Evolutionary conservation across 23 tunicate species (phyloP).

Genomic region (Aplidium turbinatum): DNA sequence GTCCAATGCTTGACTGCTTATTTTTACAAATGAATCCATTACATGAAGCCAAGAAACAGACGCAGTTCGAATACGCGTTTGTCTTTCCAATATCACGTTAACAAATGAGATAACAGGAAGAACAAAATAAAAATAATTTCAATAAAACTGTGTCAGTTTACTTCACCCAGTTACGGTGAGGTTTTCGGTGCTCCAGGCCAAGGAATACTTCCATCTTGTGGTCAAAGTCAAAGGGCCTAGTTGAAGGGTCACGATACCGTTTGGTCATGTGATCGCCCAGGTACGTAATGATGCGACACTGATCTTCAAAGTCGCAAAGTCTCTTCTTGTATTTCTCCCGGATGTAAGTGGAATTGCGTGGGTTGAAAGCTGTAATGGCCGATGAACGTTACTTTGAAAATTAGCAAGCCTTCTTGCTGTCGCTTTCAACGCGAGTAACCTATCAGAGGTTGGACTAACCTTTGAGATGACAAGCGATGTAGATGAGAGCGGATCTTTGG

Average conservation of each 20-base stretch:
- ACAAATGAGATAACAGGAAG: too few species aligned
- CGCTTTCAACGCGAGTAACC: not conserved
- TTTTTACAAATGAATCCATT: too few species aligned
- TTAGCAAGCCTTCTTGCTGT: not conserved
- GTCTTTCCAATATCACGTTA: too few species aligned
- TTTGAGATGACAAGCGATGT: constrained; percentile 78
- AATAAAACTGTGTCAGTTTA: not conserved
- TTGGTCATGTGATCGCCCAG: constrained; percentile 85
- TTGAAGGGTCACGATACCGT: constrained; percentile 46
- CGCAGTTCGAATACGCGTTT: too few species aligned
- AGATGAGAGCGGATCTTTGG: constrained; percentile 54
- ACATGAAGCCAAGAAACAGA: too few species aligned
- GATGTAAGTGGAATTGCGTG: constrained; percentile 40
- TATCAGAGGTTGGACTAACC: constrained; percentile 33
- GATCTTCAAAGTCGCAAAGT: constrained; percentile 45
- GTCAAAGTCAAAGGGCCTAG: constrained; percentile 62
- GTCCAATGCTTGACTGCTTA: too few species aligned
- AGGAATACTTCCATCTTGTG: constrained; percentile 68
- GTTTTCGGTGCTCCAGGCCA: constrained; percentile 27
- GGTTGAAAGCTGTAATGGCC: constrained; percentile 65
- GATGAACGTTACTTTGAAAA: not conserved
- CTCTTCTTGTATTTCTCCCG: constrained; percentile 64
- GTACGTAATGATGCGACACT: constrained; percentile 66
- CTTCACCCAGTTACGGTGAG: not conserved
- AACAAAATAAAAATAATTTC: not conserved